These are phyloP conservation scores for Magallana angulata DNA, from an alignment of 1,140 invertebrate genomes.

Conservation along the genomic window DNA sequence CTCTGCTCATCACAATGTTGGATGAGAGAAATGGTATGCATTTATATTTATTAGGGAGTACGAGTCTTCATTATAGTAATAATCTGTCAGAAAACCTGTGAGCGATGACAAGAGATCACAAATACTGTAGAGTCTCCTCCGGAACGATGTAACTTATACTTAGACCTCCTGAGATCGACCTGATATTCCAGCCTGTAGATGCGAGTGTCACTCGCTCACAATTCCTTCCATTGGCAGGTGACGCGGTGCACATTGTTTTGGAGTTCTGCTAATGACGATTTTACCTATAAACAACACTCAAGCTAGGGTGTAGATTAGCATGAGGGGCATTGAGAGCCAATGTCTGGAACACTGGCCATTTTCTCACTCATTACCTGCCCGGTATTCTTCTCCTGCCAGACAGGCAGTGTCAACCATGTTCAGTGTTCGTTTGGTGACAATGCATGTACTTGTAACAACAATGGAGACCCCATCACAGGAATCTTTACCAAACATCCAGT, in stretches of 20 bases:
- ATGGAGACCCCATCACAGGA: neutral
- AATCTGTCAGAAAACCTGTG: too few species aligned
- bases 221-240: conserved; percentile 1
- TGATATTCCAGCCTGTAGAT: neutral
- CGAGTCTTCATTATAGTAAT: too few species aligned
- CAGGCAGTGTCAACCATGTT: neutral
- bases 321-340: neutral
- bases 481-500: neutral
- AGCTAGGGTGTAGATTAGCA: neutral
- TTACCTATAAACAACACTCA: conserved; percentile 21
- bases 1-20: too few species aligned
- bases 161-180: neutral
- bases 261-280: conserved; percentile 18
- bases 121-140: neutral
- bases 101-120: too few species aligned
- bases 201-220: neutral
- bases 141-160: neutral
- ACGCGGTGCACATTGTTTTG: neutral
- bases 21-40: too few species aligned
- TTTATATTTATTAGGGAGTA: too few species aligned
- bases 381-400: conserved; percentile 4
- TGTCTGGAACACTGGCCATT: conserved; percentile 30
- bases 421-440: neutral
- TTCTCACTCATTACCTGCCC: conserved; percentile 21
- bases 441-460: neutral